phyloP scores from a whole-genome alignment of 2,888 invertebrate genomes.

The Xanthorhoe spadicearia region DNA sequence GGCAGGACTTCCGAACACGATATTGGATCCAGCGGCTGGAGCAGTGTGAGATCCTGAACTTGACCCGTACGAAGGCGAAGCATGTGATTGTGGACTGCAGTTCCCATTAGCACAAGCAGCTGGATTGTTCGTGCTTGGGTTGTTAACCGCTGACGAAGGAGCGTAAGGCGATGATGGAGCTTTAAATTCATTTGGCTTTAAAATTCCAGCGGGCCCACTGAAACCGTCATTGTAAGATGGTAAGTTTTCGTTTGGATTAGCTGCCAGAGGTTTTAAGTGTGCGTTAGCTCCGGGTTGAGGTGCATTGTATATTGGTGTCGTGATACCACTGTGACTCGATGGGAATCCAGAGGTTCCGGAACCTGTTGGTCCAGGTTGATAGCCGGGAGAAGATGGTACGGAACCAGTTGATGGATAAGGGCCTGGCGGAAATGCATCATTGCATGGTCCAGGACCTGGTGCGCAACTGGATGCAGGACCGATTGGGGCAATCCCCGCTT shows the following conservation, averaged over 20 bases:
- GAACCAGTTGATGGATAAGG: conserved; percentile 16
- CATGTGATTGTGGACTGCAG: conserved; percentile 24
- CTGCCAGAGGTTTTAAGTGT: conserved; percentile 35
- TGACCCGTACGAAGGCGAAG: conserved; percentile 22
- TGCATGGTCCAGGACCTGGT: too few relatives aligned
- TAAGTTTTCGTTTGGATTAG: conserved; percentile 38
- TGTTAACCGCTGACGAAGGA: conserved; percentile 16
- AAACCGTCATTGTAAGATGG: conserved; percentile 60
- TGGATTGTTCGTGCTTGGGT: conserved; percentile 9
- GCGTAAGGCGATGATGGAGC: conserved; percentile 35
- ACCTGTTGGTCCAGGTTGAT: conserved; percentile 14
- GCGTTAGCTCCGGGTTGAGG: conserved; percentile 27
- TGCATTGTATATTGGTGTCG: conserved; percentile 18
- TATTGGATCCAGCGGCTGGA: conserved; percentile 29
- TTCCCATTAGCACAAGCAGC: conserved; percentile 37
- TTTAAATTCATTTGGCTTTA: conserved; percentile 60
- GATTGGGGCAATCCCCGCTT: too few relatives aligned
- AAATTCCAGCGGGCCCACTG: conserved; percentile 60
- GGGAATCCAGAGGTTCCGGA: conserved; percentile 22
- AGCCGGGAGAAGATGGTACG: conserved; percentile 16
- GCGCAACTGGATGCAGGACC: too few relatives aligned
- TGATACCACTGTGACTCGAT: conserved; percentile 14
- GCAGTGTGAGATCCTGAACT: conserved; percentile 14
- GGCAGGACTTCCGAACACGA: conserved; percentile 61
- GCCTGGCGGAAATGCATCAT: conserved; percentile 5